These are phyloP conservation scores for Microcebus lehilahytsara DNA, from an alignment of 2,113 vertebrate species.

Conservation along the genomic window DNA sequence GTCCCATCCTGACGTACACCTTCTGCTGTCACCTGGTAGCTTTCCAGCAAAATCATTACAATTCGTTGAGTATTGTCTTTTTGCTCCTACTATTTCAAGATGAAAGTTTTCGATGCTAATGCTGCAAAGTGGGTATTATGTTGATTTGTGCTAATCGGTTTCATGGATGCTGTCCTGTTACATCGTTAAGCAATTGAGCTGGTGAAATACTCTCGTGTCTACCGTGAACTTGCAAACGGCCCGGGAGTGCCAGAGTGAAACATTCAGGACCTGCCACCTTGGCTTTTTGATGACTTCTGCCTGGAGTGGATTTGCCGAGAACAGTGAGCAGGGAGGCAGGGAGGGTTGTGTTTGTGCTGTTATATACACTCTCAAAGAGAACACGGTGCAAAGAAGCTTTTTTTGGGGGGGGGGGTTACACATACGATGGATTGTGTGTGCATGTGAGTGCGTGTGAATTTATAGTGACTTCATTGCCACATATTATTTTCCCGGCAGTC, in stretches of 20 bases:
- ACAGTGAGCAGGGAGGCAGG: background rate
- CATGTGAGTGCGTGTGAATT: background rate
- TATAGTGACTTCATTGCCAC: background rate
- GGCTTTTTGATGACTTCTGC: background rate
- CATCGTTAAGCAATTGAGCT: constrained; percentile 68
- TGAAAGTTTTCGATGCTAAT: constrained; percentile 77
- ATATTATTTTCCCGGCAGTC: constrained; percentile 17
- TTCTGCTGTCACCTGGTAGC: background rate
- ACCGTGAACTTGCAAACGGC: constrained; percentile 46
- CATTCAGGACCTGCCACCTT: background rate
- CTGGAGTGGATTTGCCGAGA: background rate
- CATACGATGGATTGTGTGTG: background rate
- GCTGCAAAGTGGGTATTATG: constrained; percentile 76
- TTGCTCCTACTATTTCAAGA: constrained; percentile 50
- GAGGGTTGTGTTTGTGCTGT: background rate
- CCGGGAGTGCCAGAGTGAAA: background rate
- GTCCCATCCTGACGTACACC: accelerated
- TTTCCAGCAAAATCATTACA: constrained; percentile 42
- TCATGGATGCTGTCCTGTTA: constrained; percentile 72
- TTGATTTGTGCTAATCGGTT: constrained; percentile 80
- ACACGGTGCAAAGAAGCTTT: background rate
- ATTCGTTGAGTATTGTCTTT: constrained; percentile 42
- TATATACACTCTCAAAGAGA: background rate
- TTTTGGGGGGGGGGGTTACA: background rate
- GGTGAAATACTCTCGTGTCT: constrained; percentile 69